Evolutionary conservation across 1,140 invertebrate genomes (phyloP).

Genomic region (Euschistus heros): DNA sequence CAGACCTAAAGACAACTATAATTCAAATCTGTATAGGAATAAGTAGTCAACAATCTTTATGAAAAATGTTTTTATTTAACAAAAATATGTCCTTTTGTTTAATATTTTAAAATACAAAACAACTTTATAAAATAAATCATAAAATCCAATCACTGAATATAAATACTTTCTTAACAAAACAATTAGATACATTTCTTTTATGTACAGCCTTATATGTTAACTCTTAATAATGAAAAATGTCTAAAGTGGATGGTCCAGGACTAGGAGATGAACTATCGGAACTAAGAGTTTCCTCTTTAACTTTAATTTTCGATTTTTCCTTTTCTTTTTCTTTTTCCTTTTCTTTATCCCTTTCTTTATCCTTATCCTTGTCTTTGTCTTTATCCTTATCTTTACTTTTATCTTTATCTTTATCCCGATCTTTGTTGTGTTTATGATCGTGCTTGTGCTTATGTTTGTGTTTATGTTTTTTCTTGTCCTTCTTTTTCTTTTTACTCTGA

Average conservation of each 20-base stretch:
- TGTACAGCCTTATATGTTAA: too few species aligned
- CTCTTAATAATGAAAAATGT: background rate
- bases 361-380: constrained; percentile 17
- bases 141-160: too few species aligned
- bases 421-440: constrained; percentile 44
- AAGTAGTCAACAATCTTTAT: too few species aligned
- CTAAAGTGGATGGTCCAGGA: constrained; percentile 17
- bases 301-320: constrained; percentile 30
- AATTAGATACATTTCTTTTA: too few species aligned
- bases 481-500: constrained; percentile 73
- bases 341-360: constrained; percentile 30
- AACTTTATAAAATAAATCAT: too few species aligned
- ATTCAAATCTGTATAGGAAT: too few species aligned
- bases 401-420: constrained; percentile 32
- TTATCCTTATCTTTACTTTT: background rate
- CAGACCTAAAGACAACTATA: too few species aligned
- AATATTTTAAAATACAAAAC: too few species aligned
- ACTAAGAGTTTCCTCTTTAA: constrained; percentile 49
- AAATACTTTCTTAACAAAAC: too few species aligned
- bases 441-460: constrained; percentile 63
- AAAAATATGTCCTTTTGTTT: too few species aligned
- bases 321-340: constrained; percentile 35
- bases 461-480: constrained; percentile 69
- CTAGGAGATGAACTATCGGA: constrained; percentile 52
- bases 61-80: too few species aligned